A percentile compares a stretch with the other conserved stretches of the same genome.
Conservation (phyloP, 1,140 invertebrate genomes). For the Hyphantria cunea region DNA sequence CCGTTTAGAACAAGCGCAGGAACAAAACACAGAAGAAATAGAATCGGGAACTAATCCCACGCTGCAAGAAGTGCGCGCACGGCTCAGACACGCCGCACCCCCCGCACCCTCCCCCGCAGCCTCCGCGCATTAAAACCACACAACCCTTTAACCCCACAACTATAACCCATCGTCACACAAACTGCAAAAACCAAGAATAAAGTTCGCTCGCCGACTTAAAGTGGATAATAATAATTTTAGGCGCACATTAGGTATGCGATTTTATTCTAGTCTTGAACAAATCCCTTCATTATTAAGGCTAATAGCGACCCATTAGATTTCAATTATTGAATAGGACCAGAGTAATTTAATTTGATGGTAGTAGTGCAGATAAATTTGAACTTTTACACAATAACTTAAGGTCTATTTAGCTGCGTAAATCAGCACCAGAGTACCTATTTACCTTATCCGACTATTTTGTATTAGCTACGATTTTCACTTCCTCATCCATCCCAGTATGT, state of each 20-base stretch:
- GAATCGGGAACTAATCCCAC: conserved; percentile 71
- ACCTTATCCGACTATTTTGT: too few relatives aligned
- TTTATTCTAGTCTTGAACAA: too few relatives aligned
- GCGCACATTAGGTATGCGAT: neutral
- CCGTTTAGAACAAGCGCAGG: conserved; percentile 66
- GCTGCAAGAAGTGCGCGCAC: conserved; percentile 66
- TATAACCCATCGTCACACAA: neutral
- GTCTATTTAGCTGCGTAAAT: too few relatives aligned
- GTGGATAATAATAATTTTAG: neutral
- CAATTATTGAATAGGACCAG: too few relatives aligned
- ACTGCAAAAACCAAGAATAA: neutral
- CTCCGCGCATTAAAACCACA: conserved; percentile 53
- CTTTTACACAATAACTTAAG: too few relatives aligned
- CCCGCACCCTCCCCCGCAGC: conserved; percentile 52
- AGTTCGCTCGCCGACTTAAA: neutral
- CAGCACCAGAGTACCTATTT: too few relatives aligned
- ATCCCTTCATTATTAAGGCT: neutral
- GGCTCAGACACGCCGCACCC: conserved; percentile 64
- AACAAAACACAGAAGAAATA: conserved; percentile 51
- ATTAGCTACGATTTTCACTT: neutral
- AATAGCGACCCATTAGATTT: neutral
- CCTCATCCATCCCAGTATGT: neutral
- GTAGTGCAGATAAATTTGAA: too few relatives aligned
- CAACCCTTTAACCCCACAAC: neutral
- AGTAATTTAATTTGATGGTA: too few relatives aligned